Base-by-base conservation (phyloP, 2,113 vertebrate genomes). In the Willisornis vidua region DNA sequence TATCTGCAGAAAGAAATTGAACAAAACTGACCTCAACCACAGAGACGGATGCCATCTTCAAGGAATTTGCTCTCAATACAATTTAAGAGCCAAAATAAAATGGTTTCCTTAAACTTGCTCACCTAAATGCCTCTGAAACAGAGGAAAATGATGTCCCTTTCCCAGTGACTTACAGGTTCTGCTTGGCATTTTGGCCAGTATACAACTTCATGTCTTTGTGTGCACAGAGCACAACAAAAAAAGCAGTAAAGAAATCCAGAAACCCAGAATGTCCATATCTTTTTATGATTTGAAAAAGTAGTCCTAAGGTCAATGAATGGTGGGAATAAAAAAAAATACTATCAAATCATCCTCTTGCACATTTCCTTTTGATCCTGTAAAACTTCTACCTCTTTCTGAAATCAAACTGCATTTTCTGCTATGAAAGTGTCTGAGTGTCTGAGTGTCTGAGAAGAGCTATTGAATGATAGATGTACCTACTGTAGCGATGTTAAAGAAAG, bases 391-490 rank as follows among this genome's bases (percentile, higher is more conserved):
- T 78, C 3, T 1, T 65, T 88, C 29, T 85, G 26, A 43, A 55
- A 57, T 48, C 4, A 37, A 5, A 14, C 11, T 0, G 0, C 55
- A 31, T 43, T 67, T 93, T 22, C 48, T 2, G 0, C 29, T 46
- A 5, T 41, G 62, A 26, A 48, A 35, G 5, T 14, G 3, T 37
- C 26, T 35, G 15, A 33, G 45, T n/a, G n/a, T n/a, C n/a, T n/a
- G 6, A 65, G 5, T 14, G 3, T 37, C 26, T 35, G 15, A 33
- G 45, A 81, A 89, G 49, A 77, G 10, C 39, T 39, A n/a, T 3
- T 57, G 26, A 71, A 20, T 51, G 49, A 19, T 10, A 26, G 24
- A 20, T 25, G 23, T 61, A 46, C 26, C 23, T 73, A 41, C 11
- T 57, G n/a, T 37, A 77, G 51, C 29, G 52, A 18, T 29, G 10